These are phyloP conservation scores for Falco biarmicus DNA, from an alignment of 2,797 vertebrate species.

Conservation along the genomic window DNA sequence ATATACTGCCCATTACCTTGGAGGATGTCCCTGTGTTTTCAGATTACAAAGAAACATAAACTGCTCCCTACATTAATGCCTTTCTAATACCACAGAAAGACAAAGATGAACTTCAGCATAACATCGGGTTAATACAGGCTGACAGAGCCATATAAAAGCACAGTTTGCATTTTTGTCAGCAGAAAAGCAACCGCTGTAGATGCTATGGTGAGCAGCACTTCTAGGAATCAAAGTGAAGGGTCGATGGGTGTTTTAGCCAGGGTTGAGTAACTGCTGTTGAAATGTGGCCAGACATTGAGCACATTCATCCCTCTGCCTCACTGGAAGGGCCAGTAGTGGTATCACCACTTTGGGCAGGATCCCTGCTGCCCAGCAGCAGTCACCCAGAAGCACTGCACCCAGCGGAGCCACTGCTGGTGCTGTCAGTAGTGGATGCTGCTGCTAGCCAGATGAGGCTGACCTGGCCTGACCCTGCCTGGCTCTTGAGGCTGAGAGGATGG, in stretches of 20 bases:
- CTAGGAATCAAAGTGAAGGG: neutral
- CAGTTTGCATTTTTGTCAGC: neutral
- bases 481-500: neutral
- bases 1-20: neutral
- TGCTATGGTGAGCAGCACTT: neutral
- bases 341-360: neutral
- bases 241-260: neutral
- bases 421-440: neutral
- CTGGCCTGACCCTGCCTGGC: neutral
- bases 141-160: neutral
- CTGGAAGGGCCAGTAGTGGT: accelerated
- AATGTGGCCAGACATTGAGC: neutral
- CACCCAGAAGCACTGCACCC: neutral
- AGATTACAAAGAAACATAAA: neutral
- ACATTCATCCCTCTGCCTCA: neutral
- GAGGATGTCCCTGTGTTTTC: neutral
- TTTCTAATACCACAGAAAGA: neutral
- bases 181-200: neutral
- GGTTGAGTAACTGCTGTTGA: neutral
- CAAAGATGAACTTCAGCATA: neutral
- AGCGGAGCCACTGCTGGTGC: neutral
- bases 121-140: neutral
- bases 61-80: neutral
- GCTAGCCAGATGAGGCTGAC: neutral
- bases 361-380: neutral